Evolutionary conservation across 1,140 invertebrate genomes (phyloP), one percentile per base, ranked within the genome.

Genomic region (Mamestra configurata): DNA sequence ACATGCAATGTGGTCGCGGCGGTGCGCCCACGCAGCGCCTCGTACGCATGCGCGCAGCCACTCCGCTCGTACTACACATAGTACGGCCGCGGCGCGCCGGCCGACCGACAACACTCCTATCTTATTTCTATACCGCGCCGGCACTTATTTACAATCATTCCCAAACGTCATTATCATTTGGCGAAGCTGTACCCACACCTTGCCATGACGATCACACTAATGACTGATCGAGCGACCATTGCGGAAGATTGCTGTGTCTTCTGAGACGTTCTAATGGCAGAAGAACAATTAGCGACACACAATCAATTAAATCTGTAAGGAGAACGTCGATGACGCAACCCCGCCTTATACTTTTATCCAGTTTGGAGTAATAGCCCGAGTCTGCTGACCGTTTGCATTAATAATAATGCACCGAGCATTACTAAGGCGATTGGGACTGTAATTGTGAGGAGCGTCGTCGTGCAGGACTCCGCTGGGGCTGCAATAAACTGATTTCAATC

Each of bases 121-220:
- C 22, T 71, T 51, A 71, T 71, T 71, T 71, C 20, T 71, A 53
- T 53, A 71, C 13, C 24, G 46, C 46, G 51, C 49, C 27, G 49
- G 53, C 68, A 71, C 49, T 51, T 71, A 71, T 71, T 71, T 71
- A 71, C 20, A 43, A 53, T 53, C 49, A 35, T 35, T 71, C 51
- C 24, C 13, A 53, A 53, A 22, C 27, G 24, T 31, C 46, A 71
- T 24, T 27, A 53, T 31, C n/a, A 20, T 71, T 61, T 71, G 68
- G 46, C 49, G 43, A 11, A 35, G 8, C 11, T 53, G 31, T 43
- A 20, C 40, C 22, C 51, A 15, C 20, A 49, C 22, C 66, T 31
- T 53, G 46, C 68, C 68, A 71, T 53, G 35, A 2, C 49, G 31
- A 71, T 53, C 68, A 53, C 18, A 18, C 1, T 53, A 51, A 71